Evolutionary conservation across 2,888 invertebrate genomes (phyloP).

Genomic region (Caenorhabditis sp.): DNA sequence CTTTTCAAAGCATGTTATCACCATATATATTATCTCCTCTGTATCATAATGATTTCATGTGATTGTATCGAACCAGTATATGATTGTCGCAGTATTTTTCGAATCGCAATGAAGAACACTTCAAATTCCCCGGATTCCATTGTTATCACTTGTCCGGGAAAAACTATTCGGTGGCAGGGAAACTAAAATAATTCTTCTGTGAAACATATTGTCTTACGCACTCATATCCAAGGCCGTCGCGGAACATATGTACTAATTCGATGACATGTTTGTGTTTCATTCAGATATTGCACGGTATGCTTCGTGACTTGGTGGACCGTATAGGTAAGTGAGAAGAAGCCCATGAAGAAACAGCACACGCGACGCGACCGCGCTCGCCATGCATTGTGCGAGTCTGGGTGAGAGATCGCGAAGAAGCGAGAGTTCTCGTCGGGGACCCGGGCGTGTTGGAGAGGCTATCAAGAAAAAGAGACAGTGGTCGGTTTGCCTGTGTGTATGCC

Average conservation of each 20-base stretch:
- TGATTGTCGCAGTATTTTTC: no score
- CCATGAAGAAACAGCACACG: slow-evolving; percentile 25
- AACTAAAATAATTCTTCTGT: no score
- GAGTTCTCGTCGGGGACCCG: slow-evolving; percentile 26
- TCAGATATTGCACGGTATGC: neutral
- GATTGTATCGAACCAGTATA: no score
- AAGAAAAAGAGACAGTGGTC: slow-evolving; percentile 50
- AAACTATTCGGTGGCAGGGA: neutral
- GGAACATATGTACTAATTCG: neutral
- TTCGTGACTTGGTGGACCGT: slow-evolving; percentile 24
- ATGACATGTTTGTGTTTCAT: neutral
- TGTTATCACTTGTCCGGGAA: neutral
- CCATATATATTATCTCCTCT: no score
- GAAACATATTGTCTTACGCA: neutral
- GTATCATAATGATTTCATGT: no score
- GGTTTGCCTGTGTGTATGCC: slow-evolving; percentile 36
- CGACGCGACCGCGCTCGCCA: slow-evolving; percentile 37
- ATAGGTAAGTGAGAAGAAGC: slow-evolving; percentile 40
- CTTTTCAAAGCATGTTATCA: no score
- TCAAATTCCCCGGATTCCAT: no score
- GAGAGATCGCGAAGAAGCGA: slow-evolving; percentile 31
- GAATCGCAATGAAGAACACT: no score
- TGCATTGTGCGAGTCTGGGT: slow-evolving; percentile 31
- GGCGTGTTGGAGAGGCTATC: slow-evolving; percentile 21
- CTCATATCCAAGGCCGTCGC: neutral